A percentile compares a stretch with the other conserved stretches of the same genome.
Conservation (phyloP, 2,888 invertebrate species). For the Gonocerus acuteangulatus region DNA sequence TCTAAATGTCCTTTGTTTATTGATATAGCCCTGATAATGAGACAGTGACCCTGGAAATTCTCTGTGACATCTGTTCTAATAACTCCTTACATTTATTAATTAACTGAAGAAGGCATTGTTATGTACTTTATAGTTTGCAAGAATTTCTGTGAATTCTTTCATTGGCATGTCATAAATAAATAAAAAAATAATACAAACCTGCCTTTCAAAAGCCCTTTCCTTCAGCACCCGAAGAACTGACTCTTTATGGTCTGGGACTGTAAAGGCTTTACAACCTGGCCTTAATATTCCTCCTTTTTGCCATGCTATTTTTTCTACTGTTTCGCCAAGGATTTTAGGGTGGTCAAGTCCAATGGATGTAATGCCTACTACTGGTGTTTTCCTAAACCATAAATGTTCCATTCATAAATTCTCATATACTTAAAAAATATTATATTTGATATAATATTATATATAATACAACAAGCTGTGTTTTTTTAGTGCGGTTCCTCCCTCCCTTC, state of each 20-base stretch:
- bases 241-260: slow-evolving; percentile 54
- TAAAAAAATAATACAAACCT: slow-evolving; percentile 49
- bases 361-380: slow-evolving; percentile 80
- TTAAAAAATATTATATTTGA: background rate
- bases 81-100: no score
- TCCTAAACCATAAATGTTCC: slow-evolving; percentile 46
- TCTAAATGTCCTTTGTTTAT: no score
- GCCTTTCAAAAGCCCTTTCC: slow-evolving; percentile 54
- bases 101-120: no score
- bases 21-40: no score
- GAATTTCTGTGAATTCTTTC: no score
- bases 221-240: slow-evolving; percentile 60
- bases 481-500: no score
- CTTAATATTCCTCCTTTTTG: slow-evolving; percentile 97
- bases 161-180: no score
- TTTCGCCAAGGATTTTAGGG: slow-evolving; percentile 69
- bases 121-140: no score
- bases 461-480: no score
- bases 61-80: no score
- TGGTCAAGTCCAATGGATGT: slow-evolving; percentile 89
- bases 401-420: background rate
- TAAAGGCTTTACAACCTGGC: slow-evolving; percentile 59
- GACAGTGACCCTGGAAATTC: no score
- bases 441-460: no score
- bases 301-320: slow-evolving; percentile 79